Base-by-base conservation (phyloP, 2,888 invertebrate species). In the Conchocele bisecta region DNA sequence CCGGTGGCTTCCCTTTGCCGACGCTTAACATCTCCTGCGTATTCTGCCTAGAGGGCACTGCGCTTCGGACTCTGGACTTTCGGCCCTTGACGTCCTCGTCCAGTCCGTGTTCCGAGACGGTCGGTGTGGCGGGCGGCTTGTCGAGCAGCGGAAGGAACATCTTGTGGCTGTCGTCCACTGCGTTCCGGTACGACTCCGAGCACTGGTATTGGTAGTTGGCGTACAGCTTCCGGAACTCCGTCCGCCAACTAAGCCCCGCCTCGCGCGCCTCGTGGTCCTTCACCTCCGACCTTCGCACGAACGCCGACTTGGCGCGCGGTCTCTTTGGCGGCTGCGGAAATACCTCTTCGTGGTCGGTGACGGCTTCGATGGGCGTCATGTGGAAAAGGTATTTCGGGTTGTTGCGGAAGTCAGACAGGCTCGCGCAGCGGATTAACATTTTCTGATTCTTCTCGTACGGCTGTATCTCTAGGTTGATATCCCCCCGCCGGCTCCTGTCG, bases 141-240 rank as follows among this genome's bases (percentile, higher is more conserved):
- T 81, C 79, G 7, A 77, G 58, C 7, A 46, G 33, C 6, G 69
- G 64, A 1, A 78, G 64, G 15, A 58, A 67, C 11, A 60, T 41
- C 7, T 80, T 66, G 0, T 60, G 44, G 2, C 51, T 22, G 11
- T 39, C 67, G 7, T 75, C 72, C 0, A 77, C 77, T 0, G 83
- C 66, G 9, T 83, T 76, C 28, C 87, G 58, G 69, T 85, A 88
- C 0, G 87, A 86, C 2, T 82, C 70, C 0, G 85, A 83, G 46
- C 88, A 88, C 67, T 89, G 88, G 63, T 81, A 85, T 50, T 88
- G 83, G 65, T 82, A 86, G 31, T 83, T 75, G 28, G 74, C 70
- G 63, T 82, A 85, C 28, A 87, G 61, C 37, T 78, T 80, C 31
- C 83, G 82, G 22, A 88, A 79, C 31, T 86, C 83, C 0, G 79